A percentile compares a stretch with the other conserved stretches of the same genome.
phyloP scores from a whole-genome alignment of 2,888 invertebrate genomes.

The Ischnus inquisitorius region DNA sequence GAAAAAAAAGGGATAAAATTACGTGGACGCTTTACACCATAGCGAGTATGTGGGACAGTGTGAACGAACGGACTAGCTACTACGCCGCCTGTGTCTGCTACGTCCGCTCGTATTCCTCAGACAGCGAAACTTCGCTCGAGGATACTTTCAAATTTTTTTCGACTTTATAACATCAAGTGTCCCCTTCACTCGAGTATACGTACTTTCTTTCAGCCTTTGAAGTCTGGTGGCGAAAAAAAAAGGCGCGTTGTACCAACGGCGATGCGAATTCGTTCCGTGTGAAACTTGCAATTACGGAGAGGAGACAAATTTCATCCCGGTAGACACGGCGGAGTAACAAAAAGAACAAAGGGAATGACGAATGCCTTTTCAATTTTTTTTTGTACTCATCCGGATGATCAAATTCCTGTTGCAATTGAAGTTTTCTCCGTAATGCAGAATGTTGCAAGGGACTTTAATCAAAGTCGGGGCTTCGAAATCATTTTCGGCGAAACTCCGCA shows the following conservation, averaged over 20 bases:
- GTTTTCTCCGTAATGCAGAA: not conserved
- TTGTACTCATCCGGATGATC: not conserved
- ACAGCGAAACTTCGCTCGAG: conserved; percentile 1
- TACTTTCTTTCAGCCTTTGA: conserved; percentile 3
- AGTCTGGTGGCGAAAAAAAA: not conserved
- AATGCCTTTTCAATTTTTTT: not conserved
- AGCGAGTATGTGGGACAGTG: not conserved
- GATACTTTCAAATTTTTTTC: conserved; percentile 17
- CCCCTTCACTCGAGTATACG: conserved; percentile 14
- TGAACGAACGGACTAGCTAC: conserved; percentile 14
- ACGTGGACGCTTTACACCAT: not conserved
- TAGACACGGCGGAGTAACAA: not conserved
- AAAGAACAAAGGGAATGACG: not conserved
- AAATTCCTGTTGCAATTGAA: not conserved
- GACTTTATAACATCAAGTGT: not conserved
- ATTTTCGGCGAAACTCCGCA: not conserved
- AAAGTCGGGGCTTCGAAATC: not conserved
- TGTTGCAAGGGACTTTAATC: not conserved
- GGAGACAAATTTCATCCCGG: not conserved
- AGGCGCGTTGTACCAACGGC: not conserved
- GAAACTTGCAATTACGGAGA: not conserved
- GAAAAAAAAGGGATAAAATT: not conserved
- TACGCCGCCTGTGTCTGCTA: too few species aligned
- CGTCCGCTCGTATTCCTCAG: conserved; percentile 6
- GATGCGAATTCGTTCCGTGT: not conserved